These are phyloP conservation scores for Ceyx cyanopectus DNA, from an alignment of 2,113 vertebrate species.

Conservation along the genomic window DNA sequence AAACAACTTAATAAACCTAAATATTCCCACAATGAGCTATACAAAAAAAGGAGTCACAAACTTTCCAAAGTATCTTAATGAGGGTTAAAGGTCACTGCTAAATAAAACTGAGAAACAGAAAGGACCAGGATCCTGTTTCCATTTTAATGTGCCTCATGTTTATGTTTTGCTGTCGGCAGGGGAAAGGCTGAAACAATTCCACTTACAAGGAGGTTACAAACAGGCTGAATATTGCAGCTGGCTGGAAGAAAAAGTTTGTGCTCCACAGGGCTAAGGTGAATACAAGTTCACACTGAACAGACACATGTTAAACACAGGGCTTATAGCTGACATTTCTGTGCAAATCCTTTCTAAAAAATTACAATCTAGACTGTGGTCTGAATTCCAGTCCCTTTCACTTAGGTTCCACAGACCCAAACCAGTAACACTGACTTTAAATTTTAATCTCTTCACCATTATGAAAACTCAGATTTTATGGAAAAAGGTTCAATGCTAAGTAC, in stretches of 20 bases:
- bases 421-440: constrained; percentile 9
- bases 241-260: constrained; percentile 66
- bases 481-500: constrained; percentile 1
- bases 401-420: background rate
- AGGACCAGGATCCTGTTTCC: constrained; percentile 84
- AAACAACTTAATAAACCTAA: constrained; percentile 72
- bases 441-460: constrained; percentile 43
- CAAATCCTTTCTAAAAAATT: constrained; percentile 48
- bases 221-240: constrained; percentile 70
- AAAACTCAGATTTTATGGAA: constrained; percentile 23
- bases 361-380: background rate
- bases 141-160: constrained; percentile 81
- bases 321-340: constrained; percentile 37
- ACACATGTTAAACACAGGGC: constrained; percentile 32
- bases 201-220: constrained; percentile 76
- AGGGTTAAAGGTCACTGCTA: constrained; percentile 82
- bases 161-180: constrained; percentile 78
- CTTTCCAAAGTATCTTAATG: constrained; percentile 79
- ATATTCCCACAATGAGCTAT: constrained; percentile 74
- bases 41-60: constrained; percentile 70
- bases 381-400: background rate
- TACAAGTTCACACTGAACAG: constrained; percentile 60
- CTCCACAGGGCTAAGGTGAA: constrained; percentile 59
- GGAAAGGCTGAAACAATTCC: constrained; percentile 80
- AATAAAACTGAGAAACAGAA: constrained; percentile 81